These are phyloP conservation scores for Mus caroli DNA, from an alignment of 2,797 vertebrate species.

Conservation along the genomic window DNA sequence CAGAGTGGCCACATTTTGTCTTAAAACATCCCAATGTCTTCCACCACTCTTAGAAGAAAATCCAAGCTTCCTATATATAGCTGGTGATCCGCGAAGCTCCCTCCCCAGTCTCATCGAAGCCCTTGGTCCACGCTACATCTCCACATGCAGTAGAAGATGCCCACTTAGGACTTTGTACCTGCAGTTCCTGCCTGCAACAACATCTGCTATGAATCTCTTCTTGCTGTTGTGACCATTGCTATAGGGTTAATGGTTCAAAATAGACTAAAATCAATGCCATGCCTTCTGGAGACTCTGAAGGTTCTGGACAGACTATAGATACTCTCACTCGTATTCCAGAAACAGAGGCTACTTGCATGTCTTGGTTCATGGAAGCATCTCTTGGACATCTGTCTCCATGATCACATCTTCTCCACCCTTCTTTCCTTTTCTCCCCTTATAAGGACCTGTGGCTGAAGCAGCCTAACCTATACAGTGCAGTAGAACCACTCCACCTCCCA, in stretches of 20 bases:
- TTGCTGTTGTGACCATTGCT: not conserved
- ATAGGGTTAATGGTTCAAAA: not conserved
- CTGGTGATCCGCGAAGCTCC: not conserved
- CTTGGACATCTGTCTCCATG: not conserved
- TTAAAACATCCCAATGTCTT: not conserved
- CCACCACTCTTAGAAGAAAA: not conserved
- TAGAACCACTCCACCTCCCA: not conserved
- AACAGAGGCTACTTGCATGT: not conserved
- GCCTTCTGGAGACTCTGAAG: not conserved
- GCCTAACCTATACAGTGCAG: too few relatives aligned
- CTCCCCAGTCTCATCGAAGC: accelerated
- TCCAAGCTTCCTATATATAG: not conserved
- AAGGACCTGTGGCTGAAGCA: not conserved
- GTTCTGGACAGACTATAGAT: not conserved
- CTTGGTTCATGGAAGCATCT: not conserved
- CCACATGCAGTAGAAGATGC: not conserved
- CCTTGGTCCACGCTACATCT: not conserved
- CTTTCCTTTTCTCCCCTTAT: not conserved
- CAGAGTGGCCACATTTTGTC: not conserved
- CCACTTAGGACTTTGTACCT: not conserved
- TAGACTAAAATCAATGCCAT: not conserved
- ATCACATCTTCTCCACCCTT: not conserved
- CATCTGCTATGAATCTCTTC: not conserved
- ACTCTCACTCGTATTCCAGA: not conserved
- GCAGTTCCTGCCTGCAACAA: not conserved